Evolutionary conservation across 2,888 invertebrate species (phyloP).

Genomic region (Drosophila fulvimacula): DNA sequence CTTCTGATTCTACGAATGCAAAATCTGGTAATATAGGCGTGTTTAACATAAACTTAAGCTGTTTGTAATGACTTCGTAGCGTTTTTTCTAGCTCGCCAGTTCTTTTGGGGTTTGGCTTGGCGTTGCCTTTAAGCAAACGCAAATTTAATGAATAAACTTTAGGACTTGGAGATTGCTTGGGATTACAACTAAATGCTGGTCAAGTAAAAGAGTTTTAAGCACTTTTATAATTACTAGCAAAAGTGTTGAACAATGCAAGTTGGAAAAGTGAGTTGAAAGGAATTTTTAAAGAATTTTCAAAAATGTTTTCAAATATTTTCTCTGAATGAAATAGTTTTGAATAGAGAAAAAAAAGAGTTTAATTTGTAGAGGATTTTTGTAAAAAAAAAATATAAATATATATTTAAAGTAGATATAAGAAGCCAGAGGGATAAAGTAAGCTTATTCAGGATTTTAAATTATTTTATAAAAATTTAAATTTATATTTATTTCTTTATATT

Average conservation of each 20-base stretch:
- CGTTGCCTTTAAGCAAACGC: slow-evolving; percentile 42
- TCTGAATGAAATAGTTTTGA: neutral
- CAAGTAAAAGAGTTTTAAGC: slow-evolving; percentile 14
- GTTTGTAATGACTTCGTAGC: slow-evolving; percentile 73
- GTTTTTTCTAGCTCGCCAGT: slow-evolving; percentile 18
- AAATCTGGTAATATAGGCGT: slow-evolving; percentile 76
- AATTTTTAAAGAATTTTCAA: neutral
- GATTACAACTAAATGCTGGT: slow-evolving; percentile 24
- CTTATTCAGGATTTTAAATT: too few species aligned
- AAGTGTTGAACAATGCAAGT: slow-evolving; percentile 7
- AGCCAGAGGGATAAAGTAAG: too few species aligned
- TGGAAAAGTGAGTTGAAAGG: neutral
- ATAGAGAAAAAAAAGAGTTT: neutral
- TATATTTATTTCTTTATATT: too few species aligned
- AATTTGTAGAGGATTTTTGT: neutral
- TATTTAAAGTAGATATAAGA: neutral
- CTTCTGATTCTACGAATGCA: slow-evolving; percentile 59
- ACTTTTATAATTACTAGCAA: slow-evolving; percentile 13
- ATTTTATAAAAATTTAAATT: too few species aligned
- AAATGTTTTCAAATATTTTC: neutral
- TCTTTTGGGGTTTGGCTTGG: neutral
- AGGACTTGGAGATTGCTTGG: slow-evolving; percentile 8
- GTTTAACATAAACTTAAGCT: slow-evolving; percentile 78
- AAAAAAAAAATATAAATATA: neutral
- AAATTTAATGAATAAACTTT: slow-evolving; percentile 70